Evolutionary conservation across 2,888 invertebrate genomes (phyloP).

Genomic region (Formica aserva): DNA sequence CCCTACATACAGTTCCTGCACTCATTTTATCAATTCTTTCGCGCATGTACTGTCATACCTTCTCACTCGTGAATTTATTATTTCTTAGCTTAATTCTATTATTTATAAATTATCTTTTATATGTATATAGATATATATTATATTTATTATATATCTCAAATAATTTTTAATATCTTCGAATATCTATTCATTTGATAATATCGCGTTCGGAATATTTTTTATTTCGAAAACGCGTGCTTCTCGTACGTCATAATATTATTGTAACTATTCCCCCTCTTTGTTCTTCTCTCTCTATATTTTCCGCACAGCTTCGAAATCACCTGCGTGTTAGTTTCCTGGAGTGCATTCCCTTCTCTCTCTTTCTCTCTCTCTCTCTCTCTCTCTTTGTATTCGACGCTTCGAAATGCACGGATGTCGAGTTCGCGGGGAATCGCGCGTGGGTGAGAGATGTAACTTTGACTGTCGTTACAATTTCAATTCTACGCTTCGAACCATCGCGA

Average conservation of each 20-base stretch:
- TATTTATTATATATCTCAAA: neutral
- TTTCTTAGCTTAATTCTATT: constrained; percentile 17
- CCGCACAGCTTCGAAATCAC: constrained; percentile 42
- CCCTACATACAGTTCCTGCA: neutral
- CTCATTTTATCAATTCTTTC: constrained; percentile 13
- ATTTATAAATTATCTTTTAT: neutral
- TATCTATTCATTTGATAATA: neutral
- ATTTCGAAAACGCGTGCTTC: neutral
- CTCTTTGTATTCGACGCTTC: constrained; percentile 35
- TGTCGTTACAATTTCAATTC: constrained; percentile 54
- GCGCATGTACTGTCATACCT: neutral
- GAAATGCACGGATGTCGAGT: constrained; percentile 46
- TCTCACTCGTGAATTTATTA: constrained; percentile 1
- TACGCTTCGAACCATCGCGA: constrained; percentile 41
- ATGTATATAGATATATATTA: neutral
- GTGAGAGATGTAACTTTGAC: constrained; percentile 46
- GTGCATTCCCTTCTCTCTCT: constrained; percentile 26
- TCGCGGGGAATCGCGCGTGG: constrained; percentile 33
- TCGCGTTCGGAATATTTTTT: neutral
- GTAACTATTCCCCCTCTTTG: neutral
- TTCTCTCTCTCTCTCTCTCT: constrained; percentile 7
- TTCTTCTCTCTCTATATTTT: neutral
- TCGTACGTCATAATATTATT: constrained; percentile 1
- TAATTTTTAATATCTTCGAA: neutral
- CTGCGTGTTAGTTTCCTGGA: constrained; percentile 43